Base-by-base conservation (phyloP, 37 sponge, comb jelly and placozoan species). In the Mnemiopsis leidyi region DNA sequence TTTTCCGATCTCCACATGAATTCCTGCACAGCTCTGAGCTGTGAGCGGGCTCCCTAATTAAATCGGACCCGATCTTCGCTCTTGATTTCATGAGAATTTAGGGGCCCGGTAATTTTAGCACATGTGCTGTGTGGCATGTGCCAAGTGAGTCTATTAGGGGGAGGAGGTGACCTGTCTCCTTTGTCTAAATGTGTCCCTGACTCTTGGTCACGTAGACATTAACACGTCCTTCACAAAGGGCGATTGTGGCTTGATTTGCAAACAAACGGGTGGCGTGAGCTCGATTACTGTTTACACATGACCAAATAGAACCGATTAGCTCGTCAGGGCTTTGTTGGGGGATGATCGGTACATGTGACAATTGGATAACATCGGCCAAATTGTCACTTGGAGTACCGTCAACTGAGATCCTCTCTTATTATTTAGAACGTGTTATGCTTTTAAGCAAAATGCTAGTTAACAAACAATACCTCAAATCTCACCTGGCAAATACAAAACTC, bases 101-200 rank as follows among this genome's bases (percentile, higher is more conserved):
- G 61, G 61, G 61, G 61, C 9, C 61, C 61, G 61, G 61, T 48
- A 48, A 48, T 48, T 48, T 48, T 48, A 48, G 61, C 61, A 48
- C 61, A 71, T 71, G 75, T 71, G 75, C 75, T 71, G 75, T 71
- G 25, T 71, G 30, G 30, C 75, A 71, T 71, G 75, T n/a, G 75
- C 30, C 75, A 23, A 5, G 7, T 13, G 13, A 13, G 61, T 13
- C 61, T 13, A 48, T 48, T 48, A 48, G 61, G 13, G 61, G 13
- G 61, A 13, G 13, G 13, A n/a, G n/a, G n/a, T n/a, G n/a, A n/a
- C n/a, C n/a, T n/a, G 61, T 48, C 5, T 48, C 61, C 13, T 48
- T 48, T 48, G 61, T 48, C 13, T 18, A 48, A 48, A 48, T 13
- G 61, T 48, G 61, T 5, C 9, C 9, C 61, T 5, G 61, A 48